Percentiles rank a stretch among this genome's conserved stretches.
These are phyloP conservation scores for Steromphala cineraria DNA, from an alignment of 2,888 invertebrate genomes.

Conservation along the genomic window DNA sequence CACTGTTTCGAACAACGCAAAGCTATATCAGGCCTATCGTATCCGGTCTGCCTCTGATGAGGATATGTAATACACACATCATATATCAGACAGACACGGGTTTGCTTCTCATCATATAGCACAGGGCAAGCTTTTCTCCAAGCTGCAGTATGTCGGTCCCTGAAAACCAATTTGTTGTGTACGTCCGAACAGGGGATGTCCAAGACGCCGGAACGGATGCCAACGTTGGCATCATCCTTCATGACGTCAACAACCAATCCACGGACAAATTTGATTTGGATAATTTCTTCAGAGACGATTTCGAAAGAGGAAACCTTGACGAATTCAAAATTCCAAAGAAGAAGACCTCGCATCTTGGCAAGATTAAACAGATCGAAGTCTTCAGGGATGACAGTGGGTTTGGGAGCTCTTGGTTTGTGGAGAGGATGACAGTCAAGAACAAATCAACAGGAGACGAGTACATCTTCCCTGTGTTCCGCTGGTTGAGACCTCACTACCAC, in stretches of 20 bases:
- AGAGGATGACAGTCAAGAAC: neutral
- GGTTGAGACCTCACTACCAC: slow-evolving; percentile 7
- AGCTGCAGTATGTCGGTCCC: neutral
- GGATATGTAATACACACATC: no score
- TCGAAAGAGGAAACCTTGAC: slow-evolving; percentile 54
- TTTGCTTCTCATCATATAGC: no score
- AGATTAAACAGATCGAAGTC: neutral
- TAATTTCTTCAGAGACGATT: slow-evolving; percentile 66
- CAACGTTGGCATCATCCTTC: slow-evolving; percentile 73
- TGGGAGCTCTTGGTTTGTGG: slow-evolving; percentile 22
- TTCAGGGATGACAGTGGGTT: neutral
- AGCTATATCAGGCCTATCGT: no score
- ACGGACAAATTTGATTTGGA: slow-evolving; percentile 71
- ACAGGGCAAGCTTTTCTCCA: no score
- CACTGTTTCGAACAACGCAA: no score
- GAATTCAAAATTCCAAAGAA: slow-evolving; percentile 31
- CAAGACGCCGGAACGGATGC: slow-evolving; percentile 75
- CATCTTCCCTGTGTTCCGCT: slow-evolving; percentile 19
- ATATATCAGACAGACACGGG: no score
- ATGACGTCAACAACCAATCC: slow-evolving; percentile 68
- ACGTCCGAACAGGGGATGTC: slow-evolving; percentile 76
- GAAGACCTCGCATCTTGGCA: neutral
- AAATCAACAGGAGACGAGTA: neutral
- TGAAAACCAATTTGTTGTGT: slow-evolving; percentile 49
- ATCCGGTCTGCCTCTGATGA: no score